These are phyloP conservation scores for Blastomussa wellsi DNA, from an alignment of 92 coral and sea anemone species.

Conservation along the genomic window DNA sequence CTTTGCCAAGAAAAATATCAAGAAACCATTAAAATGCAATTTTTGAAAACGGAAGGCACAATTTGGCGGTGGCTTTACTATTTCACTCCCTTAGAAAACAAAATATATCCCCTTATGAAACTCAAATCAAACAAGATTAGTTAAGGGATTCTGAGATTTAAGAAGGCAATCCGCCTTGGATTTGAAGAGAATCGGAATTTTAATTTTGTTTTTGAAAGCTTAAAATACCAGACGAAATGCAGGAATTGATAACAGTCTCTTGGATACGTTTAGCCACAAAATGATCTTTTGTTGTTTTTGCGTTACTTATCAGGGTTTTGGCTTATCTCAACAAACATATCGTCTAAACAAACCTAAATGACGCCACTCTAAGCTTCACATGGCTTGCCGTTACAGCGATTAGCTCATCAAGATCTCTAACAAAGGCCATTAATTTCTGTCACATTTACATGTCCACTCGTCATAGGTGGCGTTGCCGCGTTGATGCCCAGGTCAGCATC, in stretches of 20 bases:
- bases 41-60: not conserved
- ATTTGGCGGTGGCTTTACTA: too few species aligned
- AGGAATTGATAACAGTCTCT: not conserved
- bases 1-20: not conserved
- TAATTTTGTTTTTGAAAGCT: not conserved
- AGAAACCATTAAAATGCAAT: not conserved
- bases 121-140: conserved; percentile 11
- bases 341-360: not conserved
- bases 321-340: conserved; percentile 21
- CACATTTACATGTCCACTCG: not conserved
- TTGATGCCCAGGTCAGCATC: too few species aligned
- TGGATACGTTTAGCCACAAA: not conserved
- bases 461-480: too few species aligned
- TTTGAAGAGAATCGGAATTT: not conserved
- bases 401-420: not conserved
- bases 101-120: not conserved
- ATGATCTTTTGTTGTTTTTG: not conserved
- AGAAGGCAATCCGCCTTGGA: conserved; percentile 2
- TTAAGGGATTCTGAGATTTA: not conserved
- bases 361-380: conserved; percentile 29
- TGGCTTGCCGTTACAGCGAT: not conserved
- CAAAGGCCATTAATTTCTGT: conserved; percentile 27
- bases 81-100: not conserved
- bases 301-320: not conserved
- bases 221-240: not conserved